A percentile compares a stretch with the other conserved stretches of the same genome.
phyloP scores from a whole-genome alignment of 2,888 invertebrate species.

The Polydrusus tereticollis region DNA sequence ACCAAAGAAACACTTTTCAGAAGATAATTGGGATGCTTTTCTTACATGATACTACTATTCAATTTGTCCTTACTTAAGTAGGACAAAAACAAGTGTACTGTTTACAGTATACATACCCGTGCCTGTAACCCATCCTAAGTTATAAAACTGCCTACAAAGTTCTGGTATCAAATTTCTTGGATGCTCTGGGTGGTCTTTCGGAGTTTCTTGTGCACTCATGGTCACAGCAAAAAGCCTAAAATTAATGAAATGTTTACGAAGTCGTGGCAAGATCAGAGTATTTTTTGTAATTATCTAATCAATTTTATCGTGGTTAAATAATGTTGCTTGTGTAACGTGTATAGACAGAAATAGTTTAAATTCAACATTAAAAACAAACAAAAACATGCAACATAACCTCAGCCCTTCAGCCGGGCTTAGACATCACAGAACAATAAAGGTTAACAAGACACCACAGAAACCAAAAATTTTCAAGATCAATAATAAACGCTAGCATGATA shows the following conservation, averaged over 20 bases:
- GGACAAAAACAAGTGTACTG: too few relatives aligned
- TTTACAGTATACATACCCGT: slow-evolving; percentile 81
- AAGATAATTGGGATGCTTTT: too few relatives aligned
- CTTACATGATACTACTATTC: too few relatives aligned
- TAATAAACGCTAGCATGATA: too few relatives aligned
- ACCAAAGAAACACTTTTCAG: too few relatives aligned
- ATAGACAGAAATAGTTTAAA: background rate
- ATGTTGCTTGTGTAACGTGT: background rate
- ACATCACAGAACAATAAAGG: too few relatives aligned
- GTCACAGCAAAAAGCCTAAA: background rate
- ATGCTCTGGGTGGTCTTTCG: slow-evolving; percentile 76
- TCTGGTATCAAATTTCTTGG: slow-evolving; percentile 89
- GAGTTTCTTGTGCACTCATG: slow-evolving; percentile 33
- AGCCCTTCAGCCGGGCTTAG: too few relatives aligned
- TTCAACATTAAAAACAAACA: background rate
- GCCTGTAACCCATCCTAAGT: slow-evolving; percentile 96
- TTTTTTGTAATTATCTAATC: background rate
- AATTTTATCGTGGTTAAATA: background rate
- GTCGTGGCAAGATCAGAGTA: background rate
- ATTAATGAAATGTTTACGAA: background rate
- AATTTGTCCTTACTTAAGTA: too few relatives aligned
- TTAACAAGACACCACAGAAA: too few relatives aligned
- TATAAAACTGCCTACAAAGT: slow-evolving; percentile 90
- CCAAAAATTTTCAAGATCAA: too few relatives aligned
- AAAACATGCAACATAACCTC: background rate